Base-by-base conservation (phyloP, 1,140 invertebrate species). In the Panagrolaimus sp. region DNA sequence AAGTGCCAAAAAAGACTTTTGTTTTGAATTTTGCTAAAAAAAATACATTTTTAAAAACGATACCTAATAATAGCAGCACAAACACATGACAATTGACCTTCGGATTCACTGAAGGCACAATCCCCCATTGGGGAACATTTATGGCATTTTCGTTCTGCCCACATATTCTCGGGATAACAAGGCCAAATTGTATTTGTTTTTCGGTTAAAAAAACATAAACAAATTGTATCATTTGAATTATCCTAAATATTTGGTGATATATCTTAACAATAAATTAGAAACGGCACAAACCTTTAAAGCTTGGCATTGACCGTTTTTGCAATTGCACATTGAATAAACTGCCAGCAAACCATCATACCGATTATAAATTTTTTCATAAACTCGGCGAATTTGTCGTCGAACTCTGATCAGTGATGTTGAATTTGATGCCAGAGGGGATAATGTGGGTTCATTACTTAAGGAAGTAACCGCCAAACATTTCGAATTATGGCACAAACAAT, bases 181-280 rank as follows among this genome's bases (percentile, higher is more conserved):
- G 78, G 78, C 78, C 78, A 80, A 4, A 80, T 55, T 55, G 75
- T 63, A 21, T 76, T 77, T 63, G 80, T 82, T 62, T 82, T 83
- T 58, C 72, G 68, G 68, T 82, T 82, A 65, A 78, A 82, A 46
- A 81, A 82, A 43, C 79, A 83, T 21, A 82, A 64, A 43, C 78
- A 81, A n/a, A 76, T 67, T 21, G 62, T 45, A 28, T 45, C 70
- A 17, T 72, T 72, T 14, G n/a, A 69, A 15, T 43, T 47, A 66
- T 72, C 43, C 71, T 73, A 12, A 58, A 58, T 12, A 4, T 12
- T 58, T 58, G 14, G 14, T 12, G 28, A n/a, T 28, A 58, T 21
- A 2, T 6, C 17, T 58, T 21, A 58, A 24, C 1, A 12, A n/a
- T n/a, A n/a, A n/a, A n/a, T n/a, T n/a, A n/a, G n/a, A n/a, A n/a